Conservation (phyloP, 2,113 vertebrate species). For the Uropsilus gracilis region DNA sequence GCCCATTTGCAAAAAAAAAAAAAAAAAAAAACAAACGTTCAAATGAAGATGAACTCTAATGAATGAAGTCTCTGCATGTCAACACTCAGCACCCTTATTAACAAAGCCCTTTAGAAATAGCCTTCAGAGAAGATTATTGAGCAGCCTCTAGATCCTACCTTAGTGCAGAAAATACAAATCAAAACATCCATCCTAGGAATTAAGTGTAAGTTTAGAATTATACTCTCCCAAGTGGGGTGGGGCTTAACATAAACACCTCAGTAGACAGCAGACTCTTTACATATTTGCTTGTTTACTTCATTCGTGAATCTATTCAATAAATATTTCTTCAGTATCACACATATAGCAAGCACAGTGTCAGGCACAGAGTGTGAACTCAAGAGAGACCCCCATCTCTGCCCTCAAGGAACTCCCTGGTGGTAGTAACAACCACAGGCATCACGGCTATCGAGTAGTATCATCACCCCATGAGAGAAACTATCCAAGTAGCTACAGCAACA, state of each 20-base stretch:
- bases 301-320: not conserved
- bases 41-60: not conserved
- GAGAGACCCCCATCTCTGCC: not conserved
- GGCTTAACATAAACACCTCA: not conserved
- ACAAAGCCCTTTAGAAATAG: not conserved
- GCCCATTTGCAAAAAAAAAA: not conserved
- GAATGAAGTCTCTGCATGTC: not conserved
- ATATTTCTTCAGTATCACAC: not conserved
- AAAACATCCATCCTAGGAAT: not conserved
- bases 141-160: not conserved
- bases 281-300: not conserved
- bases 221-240: too few species aligned
- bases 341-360: not conserved
- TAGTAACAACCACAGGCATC: not conserved
- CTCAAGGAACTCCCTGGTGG: not conserved
- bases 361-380: not conserved
- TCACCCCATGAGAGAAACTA: too few species aligned
- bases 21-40: not conserved
- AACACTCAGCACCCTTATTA: not conserved
- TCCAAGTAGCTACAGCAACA: rapidly evolving
- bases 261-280: not conserved
- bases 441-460: too few species aligned
- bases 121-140: not conserved
- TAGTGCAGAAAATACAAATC: not conserved
- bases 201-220: not conserved